phyloP scores from a whole-genome alignment of 2,888 invertebrate genomes.

The Rhodophaea formosa region DNA sequence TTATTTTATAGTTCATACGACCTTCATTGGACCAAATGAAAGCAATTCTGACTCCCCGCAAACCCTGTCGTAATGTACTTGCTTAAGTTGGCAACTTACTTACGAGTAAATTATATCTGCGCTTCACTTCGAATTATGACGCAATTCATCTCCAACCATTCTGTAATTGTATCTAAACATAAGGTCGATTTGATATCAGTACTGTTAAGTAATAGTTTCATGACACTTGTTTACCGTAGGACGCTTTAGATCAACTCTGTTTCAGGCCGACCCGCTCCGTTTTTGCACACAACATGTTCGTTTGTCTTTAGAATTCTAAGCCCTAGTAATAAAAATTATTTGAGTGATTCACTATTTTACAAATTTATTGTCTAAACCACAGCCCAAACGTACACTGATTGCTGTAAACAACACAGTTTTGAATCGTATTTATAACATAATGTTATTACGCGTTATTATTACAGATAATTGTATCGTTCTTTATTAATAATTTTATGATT shows the following conservation, averaged over 20 bases:
- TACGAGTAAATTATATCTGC: neutral
- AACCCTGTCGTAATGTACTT: neutral
- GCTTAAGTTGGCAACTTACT: neutral
- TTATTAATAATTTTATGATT: neutral
- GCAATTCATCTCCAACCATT: neutral
- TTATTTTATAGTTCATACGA: neutral
- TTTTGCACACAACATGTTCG: no score
- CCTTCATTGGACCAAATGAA: neutral
- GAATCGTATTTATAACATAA: neutral
- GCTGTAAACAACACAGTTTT: neutral
- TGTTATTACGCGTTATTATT: neutral
- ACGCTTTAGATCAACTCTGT: neutral
- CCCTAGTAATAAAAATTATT: no score
- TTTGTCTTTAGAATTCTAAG: no score
- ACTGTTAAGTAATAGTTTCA: conserved; percentile 12
- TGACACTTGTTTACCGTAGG: conserved; percentile 1
- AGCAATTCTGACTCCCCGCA: neutral
- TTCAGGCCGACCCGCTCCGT: neutral
- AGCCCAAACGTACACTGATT: no score
- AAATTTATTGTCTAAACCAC: no score
- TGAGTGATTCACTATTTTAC: no score
- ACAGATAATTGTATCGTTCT: neutral
- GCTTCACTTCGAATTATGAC: neutral
- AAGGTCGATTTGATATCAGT: conserved; percentile 5
- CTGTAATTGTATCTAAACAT: conserved; percentile 10